These are phyloP conservation scores for Aplidium turbinatum DNA, from an alignment of 23 tunicate species.

Conservation along the genomic window DNA sequence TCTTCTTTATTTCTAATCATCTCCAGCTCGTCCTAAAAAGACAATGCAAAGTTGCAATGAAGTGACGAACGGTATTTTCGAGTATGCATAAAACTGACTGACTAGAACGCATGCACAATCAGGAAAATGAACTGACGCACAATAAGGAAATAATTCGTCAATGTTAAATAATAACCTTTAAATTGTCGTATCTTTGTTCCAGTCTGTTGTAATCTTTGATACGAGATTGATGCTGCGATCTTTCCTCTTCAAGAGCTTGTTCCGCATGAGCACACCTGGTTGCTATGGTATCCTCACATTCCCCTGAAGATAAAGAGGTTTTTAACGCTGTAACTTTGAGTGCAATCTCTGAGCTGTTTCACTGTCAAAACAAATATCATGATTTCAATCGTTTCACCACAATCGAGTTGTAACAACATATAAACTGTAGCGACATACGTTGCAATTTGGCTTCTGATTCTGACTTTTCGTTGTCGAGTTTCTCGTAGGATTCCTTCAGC, in stretches of 20 bases:
- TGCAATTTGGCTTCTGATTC: slow-evolving; percentile 22
- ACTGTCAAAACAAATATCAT: too few relatives aligned
- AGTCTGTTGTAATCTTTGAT: slow-evolving; percentile 78
- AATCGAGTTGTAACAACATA: too few relatives aligned
- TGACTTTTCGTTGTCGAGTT: slow-evolving; percentile 19
- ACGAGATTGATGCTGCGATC: slow-evolving; percentile 66
- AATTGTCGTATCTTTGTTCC: slow-evolving; percentile 83
- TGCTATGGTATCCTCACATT: slow-evolving; percentile 36
- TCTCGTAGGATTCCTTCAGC: slow-evolving; percentile 20
- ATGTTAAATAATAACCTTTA: slow-evolving; percentile 73
- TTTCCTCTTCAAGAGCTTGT: slow-evolving; percentile 62
- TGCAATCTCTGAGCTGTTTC: too few relatives aligned
- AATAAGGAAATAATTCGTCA: neutral
- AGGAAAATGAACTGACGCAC: neutral
- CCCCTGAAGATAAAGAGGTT: slow-evolving; percentile 40
- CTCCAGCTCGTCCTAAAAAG: slow-evolving; percentile 47
- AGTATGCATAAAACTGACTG: too few relatives aligned
- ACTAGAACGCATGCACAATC: too few relatives aligned
- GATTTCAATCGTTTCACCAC: too few relatives aligned
- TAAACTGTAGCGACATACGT: too few relatives aligned
- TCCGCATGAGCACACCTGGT: slow-evolving; percentile 33
- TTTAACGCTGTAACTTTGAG: too few relatives aligned
- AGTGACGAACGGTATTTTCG: too few relatives aligned
- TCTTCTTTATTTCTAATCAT: slow-evolving; percentile 21
- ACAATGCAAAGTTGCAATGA: neutral